A percentile compares a stretch with the other conserved stretches of the same genome.
Conservation (phyloP, 2,113 vertebrate species). For the Macheiramphus alcinus region DNA sequence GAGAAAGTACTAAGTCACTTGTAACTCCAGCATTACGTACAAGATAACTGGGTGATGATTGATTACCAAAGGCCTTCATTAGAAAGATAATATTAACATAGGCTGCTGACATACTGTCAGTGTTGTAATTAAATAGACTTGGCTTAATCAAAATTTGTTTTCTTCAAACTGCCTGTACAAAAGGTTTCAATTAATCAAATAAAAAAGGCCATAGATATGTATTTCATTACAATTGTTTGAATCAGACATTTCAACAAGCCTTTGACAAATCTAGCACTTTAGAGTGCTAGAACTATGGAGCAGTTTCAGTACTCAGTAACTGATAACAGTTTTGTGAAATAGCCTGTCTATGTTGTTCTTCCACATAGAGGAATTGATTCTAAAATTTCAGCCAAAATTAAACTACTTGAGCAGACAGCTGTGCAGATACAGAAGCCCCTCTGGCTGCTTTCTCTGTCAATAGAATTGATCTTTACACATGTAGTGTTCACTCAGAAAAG, state of each 20-base stretch:
- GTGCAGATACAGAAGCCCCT: neutral
- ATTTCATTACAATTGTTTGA: neutral
- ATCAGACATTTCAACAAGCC: neutral
- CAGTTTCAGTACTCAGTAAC: neutral
- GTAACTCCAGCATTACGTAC: neutral
- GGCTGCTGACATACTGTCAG: neutral
- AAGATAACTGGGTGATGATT: neutral
- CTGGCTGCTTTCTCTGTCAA: neutral
- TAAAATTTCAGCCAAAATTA: neutral
- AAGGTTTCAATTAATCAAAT: neutral
- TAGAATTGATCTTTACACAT: neutral
- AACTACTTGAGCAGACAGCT: neutral
- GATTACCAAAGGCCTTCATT: neutral
- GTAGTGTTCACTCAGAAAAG: neutral
- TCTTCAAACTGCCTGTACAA: neutral
- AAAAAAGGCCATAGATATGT: neutral
- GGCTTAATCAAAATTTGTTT: neutral
- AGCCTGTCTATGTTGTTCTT: neutral
- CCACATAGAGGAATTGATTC: rapidly evolving
- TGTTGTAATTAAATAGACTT: neutral
- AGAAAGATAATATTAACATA: neutral
- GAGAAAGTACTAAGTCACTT: neutral
- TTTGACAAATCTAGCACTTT: neutral
- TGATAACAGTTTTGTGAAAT: neutral
- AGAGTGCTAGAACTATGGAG: no score